Evolutionary conservation across 64 coral and sea anemone species (phyloP).

Genomic region (Astreopora myriophthalma): DNA sequence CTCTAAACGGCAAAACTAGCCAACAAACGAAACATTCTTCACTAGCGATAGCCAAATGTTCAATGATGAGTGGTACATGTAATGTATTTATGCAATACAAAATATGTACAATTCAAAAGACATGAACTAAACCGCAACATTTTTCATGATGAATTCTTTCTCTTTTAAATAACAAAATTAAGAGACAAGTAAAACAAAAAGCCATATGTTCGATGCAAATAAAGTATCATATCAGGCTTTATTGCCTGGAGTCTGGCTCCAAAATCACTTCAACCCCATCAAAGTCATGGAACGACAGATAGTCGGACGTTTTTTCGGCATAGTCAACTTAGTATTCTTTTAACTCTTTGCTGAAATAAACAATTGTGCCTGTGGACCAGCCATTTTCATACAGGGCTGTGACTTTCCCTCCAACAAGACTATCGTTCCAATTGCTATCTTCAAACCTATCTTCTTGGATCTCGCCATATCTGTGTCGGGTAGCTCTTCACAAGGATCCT

Average conservation of each 20-base stretch:
- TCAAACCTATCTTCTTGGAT: background rate
- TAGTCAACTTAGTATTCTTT: slow-evolving; percentile 51
- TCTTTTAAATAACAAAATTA: no score
- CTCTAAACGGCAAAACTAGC: no score
- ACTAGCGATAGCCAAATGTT: no score
- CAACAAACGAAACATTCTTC: no score
- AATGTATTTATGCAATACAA: no score
- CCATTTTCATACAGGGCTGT: slow-evolving; percentile 52
- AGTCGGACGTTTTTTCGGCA: slow-evolving; percentile 28
- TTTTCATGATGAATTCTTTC: no score
- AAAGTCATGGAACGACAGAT: background rate
- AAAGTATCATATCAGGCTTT: background rate
- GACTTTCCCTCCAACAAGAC: slow-evolving; percentile 31
- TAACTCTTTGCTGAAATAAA: slow-evolving; percentile 6
- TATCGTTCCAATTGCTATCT: slow-evolving; percentile 7
- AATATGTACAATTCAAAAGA: no score
- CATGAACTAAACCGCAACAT: no score
- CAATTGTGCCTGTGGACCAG: slow-evolving; percentile 27
- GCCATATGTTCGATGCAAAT: no score
- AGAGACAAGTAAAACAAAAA: background rate
- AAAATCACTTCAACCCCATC: slow-evolving; percentile 47
- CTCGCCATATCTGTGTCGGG: background rate
- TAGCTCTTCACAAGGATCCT: slow-evolving; percentile 10
- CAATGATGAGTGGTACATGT: no score
- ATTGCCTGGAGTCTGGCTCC: background rate